A percentile compares a stretch with the other conserved stretches of the same genome.
These are phyloP conservation scores for Bos javanicus DNA, from an alignment of 2,113 vertebrate species.

Conservation along the genomic window DNA sequence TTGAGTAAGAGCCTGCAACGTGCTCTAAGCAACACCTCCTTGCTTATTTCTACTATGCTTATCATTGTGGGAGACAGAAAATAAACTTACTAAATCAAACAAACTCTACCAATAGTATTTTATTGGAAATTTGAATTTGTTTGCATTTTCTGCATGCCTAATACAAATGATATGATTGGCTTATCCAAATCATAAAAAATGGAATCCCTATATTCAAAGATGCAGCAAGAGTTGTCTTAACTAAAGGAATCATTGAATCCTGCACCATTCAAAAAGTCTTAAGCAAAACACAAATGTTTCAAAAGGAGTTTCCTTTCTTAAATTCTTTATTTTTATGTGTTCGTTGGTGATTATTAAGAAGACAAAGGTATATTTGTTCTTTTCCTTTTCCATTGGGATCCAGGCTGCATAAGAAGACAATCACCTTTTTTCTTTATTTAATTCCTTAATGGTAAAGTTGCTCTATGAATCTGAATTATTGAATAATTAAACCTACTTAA, in stretches of 20 bases:
- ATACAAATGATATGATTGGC: not conserved
- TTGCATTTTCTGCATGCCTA: not conserved
- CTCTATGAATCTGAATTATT: constrained; percentile 55
- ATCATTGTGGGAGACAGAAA: not conserved
- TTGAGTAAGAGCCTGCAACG: not conserved
- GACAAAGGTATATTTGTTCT: not conserved
- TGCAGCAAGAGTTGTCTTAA: not conserved
- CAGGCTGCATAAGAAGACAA: not conserved
- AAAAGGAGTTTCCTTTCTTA: not conserved
- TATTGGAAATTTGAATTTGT: not conserved
- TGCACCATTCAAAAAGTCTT: not conserved
- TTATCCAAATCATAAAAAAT: not conserved
- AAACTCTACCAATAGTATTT: not conserved
- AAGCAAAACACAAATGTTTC: not conserved
- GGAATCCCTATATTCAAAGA: not conserved
- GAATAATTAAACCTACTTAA: constrained; percentile 55
- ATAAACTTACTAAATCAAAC: not conserved
- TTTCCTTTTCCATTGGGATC: not conserved
- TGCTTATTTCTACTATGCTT: not conserved
- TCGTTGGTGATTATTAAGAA: not conserved
- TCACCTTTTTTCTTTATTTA: not conserved
- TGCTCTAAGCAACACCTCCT: not conserved
- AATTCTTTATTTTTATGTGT: not conserved
- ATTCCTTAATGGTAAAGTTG: constrained; percentile 13
- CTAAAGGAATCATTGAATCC: not conserved